Evolutionary conservation across 2,888 invertebrate species (phyloP), one percentile per base, ranked within the genome.

Genomic region (Pecten maximus): DNA sequence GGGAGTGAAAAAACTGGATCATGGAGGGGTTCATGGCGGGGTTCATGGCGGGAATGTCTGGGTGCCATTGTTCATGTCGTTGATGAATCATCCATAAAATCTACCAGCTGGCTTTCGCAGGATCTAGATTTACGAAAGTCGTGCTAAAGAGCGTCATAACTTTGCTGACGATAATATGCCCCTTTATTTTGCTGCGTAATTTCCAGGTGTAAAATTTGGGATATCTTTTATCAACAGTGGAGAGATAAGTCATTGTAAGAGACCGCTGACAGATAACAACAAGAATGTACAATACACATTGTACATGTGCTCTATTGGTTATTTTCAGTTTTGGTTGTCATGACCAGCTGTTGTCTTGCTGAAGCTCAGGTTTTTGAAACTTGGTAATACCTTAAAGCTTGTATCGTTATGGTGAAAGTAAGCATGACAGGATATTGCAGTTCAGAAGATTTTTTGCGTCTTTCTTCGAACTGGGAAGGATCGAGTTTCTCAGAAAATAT

Each of bases 321-420:
- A 16, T 39, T 23, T 48, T 35, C 89, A 88, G 16, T 86, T 88
- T 19, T 90, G 90, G 40, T 86, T 89, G 40, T 91, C 92, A 35
- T 91, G 90, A 35, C 92, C 90, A 40, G 90, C 39, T 6, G 92
- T 91, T 88, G n/a, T n/a, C n/a, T 92, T 91, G 74, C 87, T 88
- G 23, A 35, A 19, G 12, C 89, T 91, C 4, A 90, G 60, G 2
- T 60, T 60, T 60, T 60, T 23, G 0, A 60, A n/a, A n/a, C 6
- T 60, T 60, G n/a, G 1, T 23, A n/a, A 60, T 2, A n/a, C 60
- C 60, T 23, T 60, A 19, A n/a, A n/a, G n/a, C n/a, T n/a, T n/a
- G n/a, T n/a, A n/a, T 23, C 23, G n/a, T 60, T 3, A 60, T n/a
- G n/a, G 23, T 60, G 23, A 60, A 60, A 60, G 16, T 23, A 2